A percentile compares a stretch with the other conserved stretches of the same genome.
Conservation (phyloP, 2,888 invertebrate genomes). For the Malthinus flaveolus region DNA sequence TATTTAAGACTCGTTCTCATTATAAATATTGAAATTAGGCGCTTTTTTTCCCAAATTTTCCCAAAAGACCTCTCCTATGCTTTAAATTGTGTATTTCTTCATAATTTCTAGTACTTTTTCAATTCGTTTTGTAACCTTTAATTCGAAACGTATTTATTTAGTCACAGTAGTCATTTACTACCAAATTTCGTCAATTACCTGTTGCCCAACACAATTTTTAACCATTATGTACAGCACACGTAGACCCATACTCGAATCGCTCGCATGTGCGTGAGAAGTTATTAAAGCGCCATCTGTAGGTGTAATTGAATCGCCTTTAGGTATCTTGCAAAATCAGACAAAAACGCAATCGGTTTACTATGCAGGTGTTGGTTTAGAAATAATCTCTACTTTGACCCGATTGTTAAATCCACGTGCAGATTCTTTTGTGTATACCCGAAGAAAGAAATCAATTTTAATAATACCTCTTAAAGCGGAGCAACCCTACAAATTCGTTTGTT, state of each 20-base stretch:
- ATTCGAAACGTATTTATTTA: neutral
- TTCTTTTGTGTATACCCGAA: conserved; percentile 9
- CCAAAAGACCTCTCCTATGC: too few species aligned
- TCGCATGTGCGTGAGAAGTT: conserved; percentile 24
- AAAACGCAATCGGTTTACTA: conserved; percentile 7
- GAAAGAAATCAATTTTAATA: conserved; percentile 10
- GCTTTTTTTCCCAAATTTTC: too few species aligned
- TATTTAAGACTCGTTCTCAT: too few species aligned
- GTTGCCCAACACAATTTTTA: neutral
- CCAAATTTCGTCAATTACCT: conserved; percentile 18
- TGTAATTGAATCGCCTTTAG: conserved; percentile 2
- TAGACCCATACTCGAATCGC: neutral
- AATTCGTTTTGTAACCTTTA: too few species aligned
- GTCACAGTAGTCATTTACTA: conserved; percentile 1
- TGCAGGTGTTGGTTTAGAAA: conserved; percentile 12
- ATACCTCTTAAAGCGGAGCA: neutral
- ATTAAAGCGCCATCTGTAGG: conserved; percentile 22
- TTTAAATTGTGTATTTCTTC: too few species aligned
- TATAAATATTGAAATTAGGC: too few species aligned
- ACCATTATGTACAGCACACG: too few species aligned
- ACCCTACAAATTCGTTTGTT: too few species aligned
- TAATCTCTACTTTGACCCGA: conserved; percentile 24
- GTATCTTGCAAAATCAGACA: neutral
- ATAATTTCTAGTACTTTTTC: too few species aligned
- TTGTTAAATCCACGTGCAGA: conserved; percentile 18